Conservation (phyloP, 1,140 invertebrate species). For the Saccostrea cuccullata region DNA sequence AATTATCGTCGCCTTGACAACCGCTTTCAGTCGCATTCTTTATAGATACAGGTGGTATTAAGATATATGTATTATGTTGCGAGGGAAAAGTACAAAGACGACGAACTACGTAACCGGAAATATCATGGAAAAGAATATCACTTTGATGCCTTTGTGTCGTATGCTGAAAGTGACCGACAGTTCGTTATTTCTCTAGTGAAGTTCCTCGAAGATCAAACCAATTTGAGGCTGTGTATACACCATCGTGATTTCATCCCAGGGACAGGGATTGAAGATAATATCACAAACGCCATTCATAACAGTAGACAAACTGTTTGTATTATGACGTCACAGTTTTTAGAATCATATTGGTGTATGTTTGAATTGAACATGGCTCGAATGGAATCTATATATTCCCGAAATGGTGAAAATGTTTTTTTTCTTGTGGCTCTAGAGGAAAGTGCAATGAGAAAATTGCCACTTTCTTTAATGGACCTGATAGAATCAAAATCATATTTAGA, state of each 20-base stretch:
- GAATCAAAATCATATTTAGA: not conserved
- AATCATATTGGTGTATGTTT: constrained; percentile 85
- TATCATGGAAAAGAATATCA: constrained; percentile 64
- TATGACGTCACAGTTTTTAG: constrained; percentile 82
- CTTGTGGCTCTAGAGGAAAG: constrained; percentile 22
- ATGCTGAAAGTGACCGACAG: constrained; percentile 58
- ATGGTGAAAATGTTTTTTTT: constrained; percentile 39
- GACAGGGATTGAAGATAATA: constrained; percentile 81
- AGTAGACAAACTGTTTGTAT: constrained; percentile 82
- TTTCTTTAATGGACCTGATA: not conserved
- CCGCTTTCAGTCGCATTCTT: not conserved
- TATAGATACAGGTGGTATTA: constrained; percentile 14
- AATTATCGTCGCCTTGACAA: not conserved
- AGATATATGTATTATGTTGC: constrained; percentile 10
- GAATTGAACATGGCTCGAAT: constrained; percentile 80
- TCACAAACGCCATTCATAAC: constrained; percentile 82
- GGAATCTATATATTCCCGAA: constrained; percentile 60
- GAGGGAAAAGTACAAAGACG: not conserved
- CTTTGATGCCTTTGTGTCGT: constrained; percentile 67
- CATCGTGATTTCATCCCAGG: constrained; percentile 68
- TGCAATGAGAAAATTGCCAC: not conserved
- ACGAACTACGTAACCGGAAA: not conserved
- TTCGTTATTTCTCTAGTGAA: constrained; percentile 57
- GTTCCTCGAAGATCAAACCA: constrained; percentile 48
- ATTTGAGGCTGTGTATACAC: constrained; percentile 65